Evolutionary conservation across 2,113 vertebrate genomes (phyloP).

Genomic region (Melanotaenia duboulayi): DNA sequence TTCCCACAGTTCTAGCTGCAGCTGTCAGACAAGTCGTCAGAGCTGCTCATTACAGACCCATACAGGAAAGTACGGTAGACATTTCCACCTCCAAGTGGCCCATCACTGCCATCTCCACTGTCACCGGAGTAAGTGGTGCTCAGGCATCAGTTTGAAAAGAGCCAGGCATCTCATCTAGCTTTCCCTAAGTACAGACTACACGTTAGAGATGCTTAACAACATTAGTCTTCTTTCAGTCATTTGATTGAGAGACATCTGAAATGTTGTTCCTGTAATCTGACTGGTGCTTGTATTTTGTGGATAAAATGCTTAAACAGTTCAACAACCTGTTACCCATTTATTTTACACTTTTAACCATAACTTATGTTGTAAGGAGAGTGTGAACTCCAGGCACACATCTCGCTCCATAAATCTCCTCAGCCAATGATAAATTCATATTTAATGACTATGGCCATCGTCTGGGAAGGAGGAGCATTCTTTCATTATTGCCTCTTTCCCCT

Average conservation of each 20-base stretch:
- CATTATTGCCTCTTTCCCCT: slow-evolving; percentile 82
- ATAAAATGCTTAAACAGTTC: neutral
- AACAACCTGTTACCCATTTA: slow-evolving; percentile 33
- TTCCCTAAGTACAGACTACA: neutral
- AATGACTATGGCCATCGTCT: slow-evolving; percentile 76
- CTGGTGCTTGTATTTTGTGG: neutral
- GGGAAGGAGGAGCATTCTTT: slow-evolving; percentile 79
- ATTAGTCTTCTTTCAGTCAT: slow-evolving; percentile 3
- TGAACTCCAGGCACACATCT: slow-evolving; percentile 51
- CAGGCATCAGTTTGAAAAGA: slow-evolving; percentile 33
- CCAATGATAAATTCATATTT: slow-evolving; percentile 75
- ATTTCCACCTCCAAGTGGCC: slow-evolving; percentile 45
- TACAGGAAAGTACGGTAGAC: slow-evolving; percentile 51
- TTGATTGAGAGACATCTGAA: neutral
- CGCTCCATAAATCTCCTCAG: slow-evolving; percentile 73
- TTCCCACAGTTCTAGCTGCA: slow-evolving; percentile 42
- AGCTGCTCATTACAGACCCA: slow-evolving; percentile 68
- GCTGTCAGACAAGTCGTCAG: slow-evolving; percentile 64
- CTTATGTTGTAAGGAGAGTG: slow-evolving; percentile 52
- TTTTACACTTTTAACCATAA: slow-evolving; percentile 52
- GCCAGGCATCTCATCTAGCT: slow-evolving; percentile 33
- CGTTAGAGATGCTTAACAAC: neutral
- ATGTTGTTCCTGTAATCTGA: neutral
- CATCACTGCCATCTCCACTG: slow-evolving; percentile 31
- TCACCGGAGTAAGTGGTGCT: slow-evolving; percentile 47